Evolutionary conservation across 2,113 vertebrate genomes (phyloP).

Genomic region (Ahaetulla prasina): DNA sequence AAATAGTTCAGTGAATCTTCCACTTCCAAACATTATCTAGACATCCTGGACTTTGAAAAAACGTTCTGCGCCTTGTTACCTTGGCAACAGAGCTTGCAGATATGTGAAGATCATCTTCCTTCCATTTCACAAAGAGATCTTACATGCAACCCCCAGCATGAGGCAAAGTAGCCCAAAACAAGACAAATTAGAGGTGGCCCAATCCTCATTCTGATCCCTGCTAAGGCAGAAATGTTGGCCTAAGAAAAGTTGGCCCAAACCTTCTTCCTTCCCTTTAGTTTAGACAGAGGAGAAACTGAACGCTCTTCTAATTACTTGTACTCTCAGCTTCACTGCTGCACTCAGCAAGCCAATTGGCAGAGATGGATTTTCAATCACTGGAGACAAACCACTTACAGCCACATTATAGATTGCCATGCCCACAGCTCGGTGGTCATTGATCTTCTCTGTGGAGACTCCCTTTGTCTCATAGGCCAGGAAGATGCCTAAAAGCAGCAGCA

Average conservation of each 20-base stretch:
- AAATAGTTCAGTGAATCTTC: background rate
- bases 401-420: slow-evolving; percentile 94
- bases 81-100: background rate
- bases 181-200: background rate
- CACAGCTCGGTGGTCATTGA: slow-evolving; percentile 88
- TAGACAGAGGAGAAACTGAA: background rate
- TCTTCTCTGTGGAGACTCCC: slow-evolving; percentile 91
- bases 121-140: background rate
- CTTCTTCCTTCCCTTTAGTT: background rate
- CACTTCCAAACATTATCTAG: background rate
- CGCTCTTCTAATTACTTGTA: background rate
- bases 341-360: background rate
- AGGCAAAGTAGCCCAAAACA: background rate
- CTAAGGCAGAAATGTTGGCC: background rate
- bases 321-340: background rate
- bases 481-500: slow-evolving; percentile 87
- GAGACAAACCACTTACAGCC: slow-evolving; percentile 56
- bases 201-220: background rate
- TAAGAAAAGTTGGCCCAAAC: background rate
- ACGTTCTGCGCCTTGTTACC: background rate
- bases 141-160: background rate
- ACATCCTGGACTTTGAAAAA: background rate
- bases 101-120: background rate
- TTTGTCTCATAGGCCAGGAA: slow-evolving; percentile 95
- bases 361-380: background rate